A percentile compares a stretch with the other conserved stretches of the same genome.
Evolutionary conservation across 2,888 invertebrate species (phyloP).

Genomic region (Leucania comma): DNA sequence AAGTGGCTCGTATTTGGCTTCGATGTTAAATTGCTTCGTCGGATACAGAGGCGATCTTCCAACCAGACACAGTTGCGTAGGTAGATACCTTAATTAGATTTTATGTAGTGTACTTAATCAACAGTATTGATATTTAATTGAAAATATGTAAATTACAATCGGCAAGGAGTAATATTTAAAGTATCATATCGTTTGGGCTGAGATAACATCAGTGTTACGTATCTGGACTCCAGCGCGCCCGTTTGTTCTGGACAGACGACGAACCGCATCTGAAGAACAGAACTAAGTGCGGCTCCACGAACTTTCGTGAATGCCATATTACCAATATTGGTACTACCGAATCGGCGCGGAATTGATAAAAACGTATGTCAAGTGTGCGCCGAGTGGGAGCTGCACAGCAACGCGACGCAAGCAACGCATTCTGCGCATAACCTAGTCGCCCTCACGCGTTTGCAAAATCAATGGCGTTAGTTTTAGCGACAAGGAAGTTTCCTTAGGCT

Average conservation of each 20-base stretch:
- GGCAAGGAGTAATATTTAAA: conserved; percentile 19
- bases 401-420: not conserved
- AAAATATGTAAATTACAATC: conserved; percentile 18
- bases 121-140: conserved; percentile 29
- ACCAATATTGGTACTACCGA: not conserved
- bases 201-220: conserved; percentile 5
- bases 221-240: not conserved
- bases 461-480: not conserved
- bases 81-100: not conserved
- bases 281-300: not conserved
- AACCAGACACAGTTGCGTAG: too few species aligned
- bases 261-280: not conserved
- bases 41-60: too few species aligned
- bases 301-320: not conserved
- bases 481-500: not conserved
- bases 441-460: not conserved
- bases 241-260: not conserved
- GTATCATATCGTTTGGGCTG: not conserved
- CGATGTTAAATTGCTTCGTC: too few species aligned
- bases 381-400: not conserved
- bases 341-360: not conserved
- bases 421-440: not conserved
- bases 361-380: not conserved
- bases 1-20: too few species aligned
- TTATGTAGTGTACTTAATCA: conserved; percentile 10